phyloP scores from a whole-genome alignment of 1,140 invertebrate species.

The Drosophila mojavensis region DNA sequence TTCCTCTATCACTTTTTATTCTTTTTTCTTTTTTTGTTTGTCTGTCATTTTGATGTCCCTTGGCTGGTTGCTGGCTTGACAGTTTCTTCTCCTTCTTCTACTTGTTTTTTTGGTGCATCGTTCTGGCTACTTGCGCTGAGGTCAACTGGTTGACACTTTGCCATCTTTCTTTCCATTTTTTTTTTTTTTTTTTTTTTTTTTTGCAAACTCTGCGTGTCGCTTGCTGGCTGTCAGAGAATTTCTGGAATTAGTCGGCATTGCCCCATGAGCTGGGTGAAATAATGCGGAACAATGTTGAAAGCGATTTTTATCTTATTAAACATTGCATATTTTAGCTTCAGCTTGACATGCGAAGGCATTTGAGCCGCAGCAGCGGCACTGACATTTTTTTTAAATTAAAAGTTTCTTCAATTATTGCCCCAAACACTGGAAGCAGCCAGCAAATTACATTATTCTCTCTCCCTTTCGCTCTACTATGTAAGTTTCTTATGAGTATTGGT shows the following conservation, averaged over 20 bases:
- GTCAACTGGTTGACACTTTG: constrained; percentile 77
- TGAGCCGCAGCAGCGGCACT: not conserved
- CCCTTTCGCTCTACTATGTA: no score
- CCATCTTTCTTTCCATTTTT: not conserved
- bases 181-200: not conserved
- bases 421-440: no score
- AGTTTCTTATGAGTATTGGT: no score
- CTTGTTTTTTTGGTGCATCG: constrained; percentile 17
- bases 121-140: constrained; percentile 66
- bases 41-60: constrained; percentile 51
- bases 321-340: constrained; percentile 32
- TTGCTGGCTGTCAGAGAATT: constrained; percentile 63
- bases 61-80: constrained; percentile 23
- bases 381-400: no score
- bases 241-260: constrained; percentile 61
- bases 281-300: constrained; percentile 54
- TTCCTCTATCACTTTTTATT: not conserved
- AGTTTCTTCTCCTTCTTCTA: constrained; percentile 26
- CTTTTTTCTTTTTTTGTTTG: constrained; percentile 7
- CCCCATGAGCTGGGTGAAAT: constrained; percentile 29
- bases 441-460: not conserved
- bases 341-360: not conserved
- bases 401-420: no score
- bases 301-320: constrained; percentile 75
- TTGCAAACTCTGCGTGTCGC: constrained; percentile 38